Evolutionary conservation across 2,888 invertebrate species (phyloP), one percentile per base, ranked within the genome.

Genomic region (Aproaerema taeniolella): DNA sequence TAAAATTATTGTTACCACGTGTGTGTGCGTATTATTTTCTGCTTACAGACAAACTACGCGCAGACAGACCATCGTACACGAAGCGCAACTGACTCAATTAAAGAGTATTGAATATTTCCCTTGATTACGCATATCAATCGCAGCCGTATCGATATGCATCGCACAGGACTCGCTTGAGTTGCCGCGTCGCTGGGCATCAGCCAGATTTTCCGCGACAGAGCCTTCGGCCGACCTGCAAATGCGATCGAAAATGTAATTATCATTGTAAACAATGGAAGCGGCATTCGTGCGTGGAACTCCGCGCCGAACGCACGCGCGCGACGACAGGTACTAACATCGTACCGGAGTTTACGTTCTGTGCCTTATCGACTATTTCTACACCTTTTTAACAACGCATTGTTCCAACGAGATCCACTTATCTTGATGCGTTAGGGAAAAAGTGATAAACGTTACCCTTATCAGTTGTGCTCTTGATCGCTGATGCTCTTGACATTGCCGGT

Each of bases 211-310:
- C 79, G 69, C 64, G 61, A 52, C 59, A 43, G 55, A 81, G 75
- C 80, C 81, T 83, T 75, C 77, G 69, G 20, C 24, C 38, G 10
- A 70, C 71, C 73, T 64, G 76, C 65, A 72, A 82, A 80, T 73
- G 75, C 77, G 75, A 81, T 80, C 78, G 75, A 76, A 81, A 82
- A 76, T 72, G 73, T 80, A 78, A 81, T 83, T 78, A 78, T 70
- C 67, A 76, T 63, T 65, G 83, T 83, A 85, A 86, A 85, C 85
- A 86, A 83, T 80, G 67, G 67, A 64, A 66, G 62, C 73, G 72
- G 74, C 85, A 85, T 80, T 83, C 85, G 81, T 67, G 78, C 70
- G 74, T 68, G 63, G 76, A 66, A 62, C 76, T 59, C 65, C 76
- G 82, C 64, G 70, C 72, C 47, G 50, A 54, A 44, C 76, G 77